These are phyloP conservation scores for Cryptocephalus moraei DNA, from an alignment of 2,888 invertebrate genomes.

Conservation along the genomic window DNA sequence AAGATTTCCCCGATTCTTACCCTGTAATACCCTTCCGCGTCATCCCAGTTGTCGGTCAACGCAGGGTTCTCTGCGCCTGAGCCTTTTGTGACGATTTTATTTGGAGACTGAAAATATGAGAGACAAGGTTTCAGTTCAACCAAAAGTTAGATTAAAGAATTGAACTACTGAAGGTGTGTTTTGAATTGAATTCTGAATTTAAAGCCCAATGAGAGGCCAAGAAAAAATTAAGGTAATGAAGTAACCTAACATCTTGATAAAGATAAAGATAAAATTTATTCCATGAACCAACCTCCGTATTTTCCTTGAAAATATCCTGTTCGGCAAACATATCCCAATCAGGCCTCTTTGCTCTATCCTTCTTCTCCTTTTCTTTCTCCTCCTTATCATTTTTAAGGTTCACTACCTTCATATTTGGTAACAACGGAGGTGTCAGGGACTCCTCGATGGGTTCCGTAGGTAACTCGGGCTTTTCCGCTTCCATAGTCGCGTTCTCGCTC, in stretches of 20 bases:
- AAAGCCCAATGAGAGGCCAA: no score
- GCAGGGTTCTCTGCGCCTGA: constrained; percentile 73
- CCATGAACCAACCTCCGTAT: constrained; percentile 27
- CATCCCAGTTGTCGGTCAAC: constrained; percentile 98
- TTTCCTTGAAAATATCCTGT: constrained; percentile 62
- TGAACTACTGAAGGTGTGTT: no score
- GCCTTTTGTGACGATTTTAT: constrained; percentile 40
- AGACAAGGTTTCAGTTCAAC: no score
- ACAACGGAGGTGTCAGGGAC: constrained; percentile 35
- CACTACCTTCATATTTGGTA: constrained; percentile 34
- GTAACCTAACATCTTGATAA: no score
- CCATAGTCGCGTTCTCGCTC: constrained; percentile 4
- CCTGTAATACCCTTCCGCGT: constrained; percentile 97
- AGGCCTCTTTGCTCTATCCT: constrained; percentile 40
- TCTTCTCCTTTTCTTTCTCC: constrained; percentile 25
- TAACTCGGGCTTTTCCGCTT: constrained; percentile 2
- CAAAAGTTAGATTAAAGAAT: no score
- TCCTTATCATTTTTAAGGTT: constrained; percentile 14
- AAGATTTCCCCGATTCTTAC: constrained; percentile 91
- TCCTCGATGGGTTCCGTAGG: constrained; percentile 12
- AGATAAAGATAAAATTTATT: no score
- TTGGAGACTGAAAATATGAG: constrained; percentile 49
- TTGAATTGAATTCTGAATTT: no score
- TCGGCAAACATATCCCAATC: constrained; percentile 93
- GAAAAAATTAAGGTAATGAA: no score